Evolutionary conservation across 2,888 invertebrate species (phyloP).

Genomic region (Ophion obscuratus): DNA sequence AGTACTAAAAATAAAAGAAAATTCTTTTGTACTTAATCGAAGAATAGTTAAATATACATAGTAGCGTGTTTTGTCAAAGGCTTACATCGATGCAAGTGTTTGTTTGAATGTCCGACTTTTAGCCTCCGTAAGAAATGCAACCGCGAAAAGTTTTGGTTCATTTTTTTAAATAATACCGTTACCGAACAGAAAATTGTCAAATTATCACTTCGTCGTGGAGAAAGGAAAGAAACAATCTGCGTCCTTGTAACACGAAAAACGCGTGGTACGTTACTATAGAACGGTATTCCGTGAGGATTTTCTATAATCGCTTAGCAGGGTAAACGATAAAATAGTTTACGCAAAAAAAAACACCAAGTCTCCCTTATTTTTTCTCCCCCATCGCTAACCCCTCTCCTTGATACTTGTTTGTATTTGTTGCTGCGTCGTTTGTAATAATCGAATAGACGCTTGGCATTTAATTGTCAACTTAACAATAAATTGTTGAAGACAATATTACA

Average conservation of each 20-base stretch:
- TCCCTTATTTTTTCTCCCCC: conserved; percentile 32
- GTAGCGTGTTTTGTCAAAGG: conserved; percentile 65
- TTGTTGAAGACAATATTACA: conserved; percentile 18
- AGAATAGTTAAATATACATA: conserved; percentile 57
- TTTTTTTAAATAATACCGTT: conserved; percentile 19
- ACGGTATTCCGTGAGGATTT: conserved; percentile 4
- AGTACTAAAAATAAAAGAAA: conserved; percentile 73
- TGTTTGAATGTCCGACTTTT: conserved; percentile 45
- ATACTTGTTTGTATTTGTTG: conserved; percentile 45
- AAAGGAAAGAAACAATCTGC: conserved; percentile 1
- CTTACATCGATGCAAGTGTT: conserved; percentile 64
- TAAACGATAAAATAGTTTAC: conserved; percentile 44
- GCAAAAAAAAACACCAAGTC: conserved; percentile 25
- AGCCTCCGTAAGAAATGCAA: conserved; percentile 39
- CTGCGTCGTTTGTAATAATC: conserved; percentile 27
- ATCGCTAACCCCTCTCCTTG: conserved; percentile 1
- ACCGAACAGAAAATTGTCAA: conserved; percentile 14
- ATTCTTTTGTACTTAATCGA: conserved; percentile 83
- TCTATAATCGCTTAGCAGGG: conserved; percentile 32
- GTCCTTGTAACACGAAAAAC: conserved; percentile 18
- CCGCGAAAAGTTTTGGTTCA: neutral
- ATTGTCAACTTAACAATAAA: neutral
- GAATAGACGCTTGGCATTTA: conserved; percentile 28
- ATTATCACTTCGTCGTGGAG: conserved; percentile 14
- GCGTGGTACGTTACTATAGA: neutral